Evolutionary conservation across 1,140 invertebrate species (phyloP).

Genomic region (Bilobella aurantiaca): DNA sequence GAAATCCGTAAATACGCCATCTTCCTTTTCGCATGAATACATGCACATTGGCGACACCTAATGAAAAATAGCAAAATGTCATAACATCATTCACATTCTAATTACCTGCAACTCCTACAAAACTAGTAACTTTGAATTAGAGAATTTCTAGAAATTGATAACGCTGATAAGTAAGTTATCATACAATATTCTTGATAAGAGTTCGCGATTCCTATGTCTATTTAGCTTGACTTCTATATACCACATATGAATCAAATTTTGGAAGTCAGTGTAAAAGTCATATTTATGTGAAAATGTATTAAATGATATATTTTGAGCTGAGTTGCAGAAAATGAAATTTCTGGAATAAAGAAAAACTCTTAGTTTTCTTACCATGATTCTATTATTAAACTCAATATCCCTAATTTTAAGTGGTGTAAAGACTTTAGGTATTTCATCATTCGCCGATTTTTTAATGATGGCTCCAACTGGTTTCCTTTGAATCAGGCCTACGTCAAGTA

Average conservation of each 20-base stretch:
- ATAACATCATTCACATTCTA: neutral
- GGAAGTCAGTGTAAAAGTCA: too few relatives aligned
- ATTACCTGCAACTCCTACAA: neutral
- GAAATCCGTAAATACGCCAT: constrained; percentile 19
- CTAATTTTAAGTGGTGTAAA: neutral
- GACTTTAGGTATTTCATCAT: neutral
- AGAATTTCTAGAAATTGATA: too few relatives aligned
- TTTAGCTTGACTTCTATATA: too few relatives aligned
- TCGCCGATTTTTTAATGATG: neutral
- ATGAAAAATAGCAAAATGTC: neutral
- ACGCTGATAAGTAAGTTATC: too few relatives aligned
- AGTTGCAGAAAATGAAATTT: too few relatives aligned
- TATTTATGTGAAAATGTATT: neutral
- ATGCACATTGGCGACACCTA: constrained; percentile 20
- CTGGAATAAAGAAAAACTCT: neutral
- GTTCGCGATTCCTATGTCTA: too few relatives aligned
- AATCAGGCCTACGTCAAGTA: constrained; percentile 1
- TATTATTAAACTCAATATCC: neutral
- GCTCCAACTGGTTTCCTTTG: constrained; percentile 4
- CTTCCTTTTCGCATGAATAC: constrained; percentile 19
- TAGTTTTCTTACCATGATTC: neutral
- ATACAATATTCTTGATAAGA: too few relatives aligned
- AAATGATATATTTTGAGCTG: too few relatives aligned
- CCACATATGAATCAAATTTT: too few relatives aligned
- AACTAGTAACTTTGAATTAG: too few relatives aligned